Evolutionary conservation across 2,113 vertebrate species (phyloP).

Genomic region (Dermatemys mawii): DNA sequence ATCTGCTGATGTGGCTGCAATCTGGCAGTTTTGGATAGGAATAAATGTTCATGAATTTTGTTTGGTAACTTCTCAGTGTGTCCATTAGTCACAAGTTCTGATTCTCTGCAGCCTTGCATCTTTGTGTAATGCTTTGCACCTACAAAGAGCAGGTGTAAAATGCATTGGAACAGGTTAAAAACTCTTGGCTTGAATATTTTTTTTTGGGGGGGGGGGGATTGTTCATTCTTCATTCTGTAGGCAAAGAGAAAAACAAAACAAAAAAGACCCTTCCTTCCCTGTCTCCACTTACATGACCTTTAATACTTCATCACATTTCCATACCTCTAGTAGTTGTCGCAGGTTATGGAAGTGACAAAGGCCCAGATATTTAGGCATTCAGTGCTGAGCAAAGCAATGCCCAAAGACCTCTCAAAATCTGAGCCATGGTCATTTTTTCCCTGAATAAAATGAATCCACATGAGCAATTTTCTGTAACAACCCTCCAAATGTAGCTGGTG

Average conservation of each 20-base stretch:
- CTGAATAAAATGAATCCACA: not conserved
- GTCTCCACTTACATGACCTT: not conserved
- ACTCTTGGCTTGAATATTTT: not conserved
- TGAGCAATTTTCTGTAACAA: not conserved
- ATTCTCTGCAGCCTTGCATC: not conserved
- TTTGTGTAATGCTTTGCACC: not conserved
- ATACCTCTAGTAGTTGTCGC: not conserved
- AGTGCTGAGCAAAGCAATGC: not conserved
- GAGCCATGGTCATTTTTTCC: not conserved
- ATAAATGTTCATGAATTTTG: not conserved
- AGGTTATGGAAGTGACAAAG: not conserved
- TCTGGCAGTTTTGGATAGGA: not conserved
- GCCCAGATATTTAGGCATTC: not conserved
- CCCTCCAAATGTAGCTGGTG: not conserved
- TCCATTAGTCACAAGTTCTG: not conserved
- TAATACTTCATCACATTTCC: not conserved
- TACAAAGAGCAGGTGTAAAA: not conserved
- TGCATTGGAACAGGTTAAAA: not conserved
- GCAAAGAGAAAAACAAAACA: not conserved
- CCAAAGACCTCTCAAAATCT: not conserved
- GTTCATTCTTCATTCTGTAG: not conserved
- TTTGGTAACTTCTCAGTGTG: not conserved
- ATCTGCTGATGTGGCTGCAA: not conserved
- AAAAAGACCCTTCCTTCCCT: not conserved
- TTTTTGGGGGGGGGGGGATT: not conserved